These are phyloP conservation scores for Nothobranchius furzeri DNA, from an alignment of 2,113 vertebrate genomes.

Conservation along the genomic window DNA sequence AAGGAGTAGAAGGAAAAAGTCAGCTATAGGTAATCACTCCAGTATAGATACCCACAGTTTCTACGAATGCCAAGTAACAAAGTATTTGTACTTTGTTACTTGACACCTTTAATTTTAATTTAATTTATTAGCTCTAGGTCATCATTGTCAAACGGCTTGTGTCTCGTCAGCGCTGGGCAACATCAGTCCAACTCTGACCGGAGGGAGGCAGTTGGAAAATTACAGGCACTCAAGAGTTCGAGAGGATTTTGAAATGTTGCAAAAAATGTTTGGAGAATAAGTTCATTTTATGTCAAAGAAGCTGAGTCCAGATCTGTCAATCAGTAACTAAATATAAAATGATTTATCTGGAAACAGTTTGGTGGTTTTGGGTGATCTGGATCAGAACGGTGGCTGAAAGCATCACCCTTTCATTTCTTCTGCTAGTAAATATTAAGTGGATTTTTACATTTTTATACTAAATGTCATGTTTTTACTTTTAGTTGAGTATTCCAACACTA, in stretches of 20 bases:
- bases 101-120: too few relatives aligned
- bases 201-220: conserved; percentile 16
- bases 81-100: too few relatives aligned
- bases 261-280: conserved; percentile 16
- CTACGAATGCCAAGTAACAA: too few relatives aligned
- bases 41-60: too few relatives aligned
- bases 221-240: conserved; percentile 6
- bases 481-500: conserved; percentile 8
- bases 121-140: conserved; percentile 2
- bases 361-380: not conserved
- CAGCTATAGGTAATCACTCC: too few relatives aligned
- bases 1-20: too few relatives aligned
- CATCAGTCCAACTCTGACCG: conserved; percentile 12
- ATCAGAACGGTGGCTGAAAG: not conserved
- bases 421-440: not conserved
- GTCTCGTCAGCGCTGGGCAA: conserved; percentile 23
- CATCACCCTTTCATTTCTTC: not conserved
- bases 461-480: not conserved
- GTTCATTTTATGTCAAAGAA: not conserved
- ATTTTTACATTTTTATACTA: not conserved
- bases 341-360: not conserved
- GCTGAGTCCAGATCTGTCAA: not conserved
- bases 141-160: conserved; percentile 26
- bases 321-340: not conserved
- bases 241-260: conserved; percentile 28